Evolutionary conservation across 1,140 invertebrate species (phyloP), one percentile per base, ranked within the genome.

Genomic region (Sitodiplosis mosellana): DNA sequence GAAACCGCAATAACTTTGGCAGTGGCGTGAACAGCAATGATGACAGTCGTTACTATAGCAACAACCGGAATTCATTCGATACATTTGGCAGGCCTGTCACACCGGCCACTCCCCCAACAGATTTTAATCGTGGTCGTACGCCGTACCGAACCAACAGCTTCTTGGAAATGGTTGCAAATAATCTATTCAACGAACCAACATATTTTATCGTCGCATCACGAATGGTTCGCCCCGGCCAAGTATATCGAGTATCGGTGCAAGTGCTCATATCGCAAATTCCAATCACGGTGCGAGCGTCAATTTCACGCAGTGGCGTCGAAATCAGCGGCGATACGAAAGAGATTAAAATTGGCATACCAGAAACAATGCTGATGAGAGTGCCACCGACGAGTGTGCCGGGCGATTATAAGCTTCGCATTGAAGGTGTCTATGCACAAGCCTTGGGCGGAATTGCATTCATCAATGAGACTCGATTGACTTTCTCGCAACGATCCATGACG

Each of bases 401-500:
- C 0, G 69, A 82, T 41, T 97, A 94, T 60, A 81, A 80, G 56
- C 66, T 97, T 1, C 72, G 85, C 14, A 77, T 96, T 0, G 90
- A 95, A 66, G 92, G 91, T 0, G 76, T 82, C 47, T 87, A 87
- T 59, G 81, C 89, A 51, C 77, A 80, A 49, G 69, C 87, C 1
- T 76, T 85, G 17, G 87, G 86, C 17, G 88, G 87, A 3, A 76
- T 80, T 15, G 83, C 84, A 0, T 92, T 92, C 61, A 61, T 78
- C 11, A 91, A 91, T 55, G 83, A 88, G 59, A 87, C 85, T 0
- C 63, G 73, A 49, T 64, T 93, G 11, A 69, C 69, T 10, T 92
- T 91, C 58, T 88, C 83, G 0, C 81, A 84, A 55, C 66, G 86
- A n/a, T 89, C 87, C 7, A 89, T 92, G 83, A 90, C 91, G 0